A percentile compares a stretch with the other conserved stretches of the same genome.
phyloP scores from a whole-genome alignment of 1,140 invertebrate species.

The Drosophila lacertosa region DNA sequence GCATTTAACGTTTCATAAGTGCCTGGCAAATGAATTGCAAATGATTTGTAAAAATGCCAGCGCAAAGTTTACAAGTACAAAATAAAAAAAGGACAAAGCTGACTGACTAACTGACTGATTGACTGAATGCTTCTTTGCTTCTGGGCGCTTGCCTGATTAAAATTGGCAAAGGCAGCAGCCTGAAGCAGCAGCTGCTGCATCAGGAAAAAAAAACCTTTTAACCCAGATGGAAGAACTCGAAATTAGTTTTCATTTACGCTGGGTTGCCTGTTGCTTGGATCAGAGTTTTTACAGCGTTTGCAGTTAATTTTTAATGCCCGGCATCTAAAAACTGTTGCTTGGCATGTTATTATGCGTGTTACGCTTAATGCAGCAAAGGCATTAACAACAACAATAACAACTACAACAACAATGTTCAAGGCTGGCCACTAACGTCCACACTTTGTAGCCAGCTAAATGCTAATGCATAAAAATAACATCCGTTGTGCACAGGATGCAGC shows the following conservation, averaged over 20 bases:
- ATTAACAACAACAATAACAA: conserved; percentile 27
- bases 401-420: conserved; percentile 49
- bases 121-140: conserved; percentile 48
- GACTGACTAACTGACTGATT: conserved; percentile 14
- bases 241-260: conserved; percentile 79
- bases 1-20: conserved; percentile 73
- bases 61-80: conserved; percentile 47
- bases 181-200: conserved; percentile 44
- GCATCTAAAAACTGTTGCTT: conserved; percentile 76
- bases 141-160: conserved; percentile 67
- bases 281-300: conserved; percentile 52
- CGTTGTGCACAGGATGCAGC: conserved; percentile 19
- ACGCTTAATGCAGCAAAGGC: conserved; percentile 21
- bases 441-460: conserved; percentile 60
- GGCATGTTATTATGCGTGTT: conserved; percentile 77
- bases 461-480: conserved; percentile 61
- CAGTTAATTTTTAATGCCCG: conserved; percentile 79
- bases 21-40: conserved; percentile 69
- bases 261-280: conserved; percentile 17
- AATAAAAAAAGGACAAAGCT: conserved; percentile 21
- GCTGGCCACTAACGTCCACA: conserved; percentile 37
- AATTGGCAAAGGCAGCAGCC: conserved; percentile 51
- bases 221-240: conserved; percentile 81
- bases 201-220: conserved; percentile 64
- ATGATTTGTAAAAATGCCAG: conserved; percentile 73